Evolutionary conservation across 1,140 invertebrate genomes (phyloP), one percentile per base, ranked within the genome.

Genomic region (Lucilia sericata): DNA sequence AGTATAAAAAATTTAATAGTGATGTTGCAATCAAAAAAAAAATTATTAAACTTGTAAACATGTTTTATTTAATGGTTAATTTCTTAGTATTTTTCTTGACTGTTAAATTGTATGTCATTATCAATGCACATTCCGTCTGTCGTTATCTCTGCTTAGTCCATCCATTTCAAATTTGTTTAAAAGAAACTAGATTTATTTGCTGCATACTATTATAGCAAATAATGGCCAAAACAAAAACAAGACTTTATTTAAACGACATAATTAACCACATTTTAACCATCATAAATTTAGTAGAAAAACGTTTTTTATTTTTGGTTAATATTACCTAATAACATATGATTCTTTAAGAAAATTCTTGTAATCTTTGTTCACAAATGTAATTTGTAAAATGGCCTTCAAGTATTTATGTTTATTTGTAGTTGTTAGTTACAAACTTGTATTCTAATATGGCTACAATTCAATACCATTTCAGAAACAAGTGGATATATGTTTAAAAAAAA

Each of bases 251-350:
- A 70, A 70, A 70, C n/a, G 8, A 21, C 19, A 70, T 70, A 70
- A 70, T 70, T 25, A 70, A 70, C 65, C n/a, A 70, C 65, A 70
- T 70, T 21, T 25, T 25, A 21, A n/a, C 55, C 55, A 60, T 60
- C 55, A 60, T 21, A 70, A 70, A 70, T 70, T n/a, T 19, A 21
- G 65, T 10, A 25, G 65, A 70, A 70, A 21, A 8, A 25, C 65
- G 8, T 70, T 25, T 30, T 30, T n/a, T 21, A 21, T 21, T 19
- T 70, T 70, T 70, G n/a, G 7, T 17, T 60, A n/a, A 17, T 60
- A 60, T 3, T 5, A 14, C 7, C 55, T 42, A 42, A 42, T 42
- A n/a, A 17, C 17, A n/a, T 60, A n/a, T 60, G 51, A 17, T 60
- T 60, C 13, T 60, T 60, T 60, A 7, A 7, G 3, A n/a, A n/a